These are phyloP conservation scores for Syngnathus floridae DNA, from an alignment of 2,113 vertebrate species.

Conservation along the genomic window DNA sequence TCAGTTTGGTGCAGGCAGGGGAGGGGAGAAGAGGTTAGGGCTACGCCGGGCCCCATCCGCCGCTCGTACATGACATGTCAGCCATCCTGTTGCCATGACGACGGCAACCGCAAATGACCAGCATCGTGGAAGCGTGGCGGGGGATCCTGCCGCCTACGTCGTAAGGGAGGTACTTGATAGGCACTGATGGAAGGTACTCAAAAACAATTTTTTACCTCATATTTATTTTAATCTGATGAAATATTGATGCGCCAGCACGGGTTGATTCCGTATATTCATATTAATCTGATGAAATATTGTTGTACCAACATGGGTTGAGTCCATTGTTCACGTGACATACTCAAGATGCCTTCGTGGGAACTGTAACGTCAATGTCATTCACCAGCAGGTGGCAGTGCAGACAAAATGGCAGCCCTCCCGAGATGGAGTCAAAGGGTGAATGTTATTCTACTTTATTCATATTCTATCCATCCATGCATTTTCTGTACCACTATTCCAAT, in stretches of 20 bases:
- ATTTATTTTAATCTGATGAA: background rate
- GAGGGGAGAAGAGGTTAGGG: conserved; percentile 1
- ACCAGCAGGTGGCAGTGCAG: no score
- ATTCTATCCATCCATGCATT: no score
- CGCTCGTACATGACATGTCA: conserved; percentile 30
- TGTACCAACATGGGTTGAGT: background rate
- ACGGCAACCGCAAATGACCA: conserved; percentile 40
- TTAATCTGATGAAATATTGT: background rate
- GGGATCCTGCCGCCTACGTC: background rate
- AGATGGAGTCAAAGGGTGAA: no score
- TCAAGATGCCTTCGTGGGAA: no score
- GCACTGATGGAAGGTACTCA: background rate
- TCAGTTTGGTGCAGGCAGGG: conserved; percentile 13
- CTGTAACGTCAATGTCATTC: no score
- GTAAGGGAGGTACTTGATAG: background rate
- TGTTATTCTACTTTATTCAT: no score
- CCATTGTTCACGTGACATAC: no score
- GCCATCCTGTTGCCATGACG: conserved; percentile 52
- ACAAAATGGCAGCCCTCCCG: no score
- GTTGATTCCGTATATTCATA: background rate
- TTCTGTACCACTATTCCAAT: no score
- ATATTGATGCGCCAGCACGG: background rate
- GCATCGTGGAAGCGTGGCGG: conserved; percentile 14
- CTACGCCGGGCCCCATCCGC: conserved; percentile 8
- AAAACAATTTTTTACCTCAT: no score